These are phyloP conservation scores for Lethocerus indicus DNA, from an alignment of 1,140 invertebrate species.

Conservation along the genomic window DNA sequence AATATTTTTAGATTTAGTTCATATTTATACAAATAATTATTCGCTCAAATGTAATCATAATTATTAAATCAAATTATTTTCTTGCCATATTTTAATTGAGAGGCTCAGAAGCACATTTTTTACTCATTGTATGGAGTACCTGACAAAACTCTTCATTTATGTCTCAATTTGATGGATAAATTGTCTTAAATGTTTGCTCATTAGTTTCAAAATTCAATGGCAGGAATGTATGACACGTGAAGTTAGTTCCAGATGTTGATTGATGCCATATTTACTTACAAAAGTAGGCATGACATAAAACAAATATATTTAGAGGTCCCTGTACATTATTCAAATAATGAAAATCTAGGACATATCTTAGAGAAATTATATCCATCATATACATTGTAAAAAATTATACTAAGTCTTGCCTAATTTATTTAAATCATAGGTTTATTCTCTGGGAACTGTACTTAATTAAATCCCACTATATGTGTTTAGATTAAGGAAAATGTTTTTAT, in stretches of 20 bases:
- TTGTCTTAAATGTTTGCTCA: conserved; percentile 4
- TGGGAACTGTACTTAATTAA: too few species aligned
- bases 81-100: conserved; percentile 12
- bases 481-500: too few species aligned
- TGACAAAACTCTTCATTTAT: conserved; percentile 9
- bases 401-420: conserved; percentile 14
- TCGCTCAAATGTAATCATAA: conserved; percentile 10
- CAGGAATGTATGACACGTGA: neutral
- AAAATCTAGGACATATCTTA: conserved; percentile 7
- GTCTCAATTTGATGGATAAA: conserved; percentile 7
- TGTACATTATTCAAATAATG: conserved; percentile 1
- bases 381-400: neutral
- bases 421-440: too few species aligned
- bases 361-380: neutral
- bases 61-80: conserved; percentile 9
- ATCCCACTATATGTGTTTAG: too few species aligned
- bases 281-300: neutral
- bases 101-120: conserved; percentile 8
- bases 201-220: too few species aligned
- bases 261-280: conserved; percentile 2
- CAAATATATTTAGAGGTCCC: conserved; percentile 3
- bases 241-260: conserved; percentile 1
- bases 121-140: conserved; percentile 11
- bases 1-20: conserved; percentile 12
- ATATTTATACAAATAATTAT: conserved; percentile 12